Evolutionary conservation across 1,140 invertebrate genomes (phyloP).

Genomic region (Halotydeus destructor): DNA sequence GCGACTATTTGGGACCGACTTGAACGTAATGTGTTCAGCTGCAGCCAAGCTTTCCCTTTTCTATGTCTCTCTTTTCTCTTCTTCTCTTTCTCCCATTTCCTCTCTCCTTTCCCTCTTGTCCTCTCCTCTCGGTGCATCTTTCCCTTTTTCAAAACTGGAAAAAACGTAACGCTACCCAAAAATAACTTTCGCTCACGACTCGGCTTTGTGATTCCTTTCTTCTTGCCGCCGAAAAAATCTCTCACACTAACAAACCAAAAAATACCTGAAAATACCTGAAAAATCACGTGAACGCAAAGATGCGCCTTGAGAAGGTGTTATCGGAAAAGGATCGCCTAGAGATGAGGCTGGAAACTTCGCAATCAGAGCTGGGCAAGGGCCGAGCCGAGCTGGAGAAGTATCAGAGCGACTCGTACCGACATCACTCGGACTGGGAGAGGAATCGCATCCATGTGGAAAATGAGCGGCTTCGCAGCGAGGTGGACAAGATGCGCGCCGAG

Average conservation of each 20-base stretch:
- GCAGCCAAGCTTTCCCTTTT: too few species aligned
- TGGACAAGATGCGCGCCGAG: slow-evolving; percentile 5
- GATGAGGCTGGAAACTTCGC: slow-evolving; percentile 69
- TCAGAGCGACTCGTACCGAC: slow-evolving; percentile 37
- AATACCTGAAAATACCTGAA: neutral
- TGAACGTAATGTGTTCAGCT: too few species aligned
- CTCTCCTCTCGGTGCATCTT: too few species aligned
- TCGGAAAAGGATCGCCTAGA: slow-evolving; percentile 74
- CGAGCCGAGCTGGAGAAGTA: slow-evolving; percentile 79
- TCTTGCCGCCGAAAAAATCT: neutral
- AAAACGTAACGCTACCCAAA: too few species aligned
- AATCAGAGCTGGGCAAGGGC: slow-evolving; percentile 75
- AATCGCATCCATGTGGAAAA: slow-evolving; percentile 42
- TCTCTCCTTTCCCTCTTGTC: too few species aligned
- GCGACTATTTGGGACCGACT: too few species aligned
- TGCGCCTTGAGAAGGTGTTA: slow-evolving; percentile 58
- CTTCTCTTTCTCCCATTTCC: too few species aligned
- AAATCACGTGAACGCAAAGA: slow-evolving; percentile 26
- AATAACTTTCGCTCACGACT: too few species aligned
- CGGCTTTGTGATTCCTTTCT: too few species aligned
- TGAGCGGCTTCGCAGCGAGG: slow-evolving; percentile 35
- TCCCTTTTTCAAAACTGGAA: too few species aligned
- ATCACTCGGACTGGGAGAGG: slow-evolving; percentile 18
- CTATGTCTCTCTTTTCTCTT: too few species aligned
- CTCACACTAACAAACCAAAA: neutral